phyloP scores from a whole-genome alignment of 2,888 invertebrate species.

The Uloborus plumipes region DNA sequence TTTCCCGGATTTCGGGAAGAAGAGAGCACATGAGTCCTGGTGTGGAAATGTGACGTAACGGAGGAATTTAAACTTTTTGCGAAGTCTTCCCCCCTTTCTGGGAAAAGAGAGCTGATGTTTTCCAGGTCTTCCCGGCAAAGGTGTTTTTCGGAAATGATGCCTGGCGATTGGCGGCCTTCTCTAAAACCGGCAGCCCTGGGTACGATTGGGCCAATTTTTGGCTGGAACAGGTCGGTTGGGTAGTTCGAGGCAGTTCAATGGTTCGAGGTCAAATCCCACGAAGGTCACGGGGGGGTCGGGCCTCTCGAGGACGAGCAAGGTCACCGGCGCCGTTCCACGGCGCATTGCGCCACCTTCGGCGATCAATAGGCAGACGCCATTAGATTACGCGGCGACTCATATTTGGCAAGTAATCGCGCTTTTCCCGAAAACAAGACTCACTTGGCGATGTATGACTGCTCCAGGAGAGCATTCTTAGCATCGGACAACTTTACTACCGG shows the following conservation, averaged over 20 bases:
- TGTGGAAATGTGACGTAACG: too few species aligned
- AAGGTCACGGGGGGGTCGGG: constrained; percentile 49
- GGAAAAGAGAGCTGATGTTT: too few species aligned
- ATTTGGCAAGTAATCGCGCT: constrained; percentile 37
- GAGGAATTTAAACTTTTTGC: too few species aligned
- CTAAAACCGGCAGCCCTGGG: too few species aligned
- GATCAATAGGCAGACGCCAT: constrained; percentile 57
- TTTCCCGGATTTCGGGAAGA: too few species aligned
- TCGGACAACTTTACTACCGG: not conserved
- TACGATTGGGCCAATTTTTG: constrained; percentile 3
- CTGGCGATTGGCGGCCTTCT: too few species aligned
- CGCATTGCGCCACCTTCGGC: constrained; percentile 58
- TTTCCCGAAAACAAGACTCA: constrained; percentile 1
- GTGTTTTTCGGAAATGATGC: too few species aligned
- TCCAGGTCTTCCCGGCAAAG: too few species aligned
- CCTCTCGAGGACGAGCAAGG: constrained; percentile 52
- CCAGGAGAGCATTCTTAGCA: too few species aligned
- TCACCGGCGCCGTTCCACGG: constrained; percentile 53
- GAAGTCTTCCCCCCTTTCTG: too few species aligned
- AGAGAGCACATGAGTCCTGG: too few species aligned
- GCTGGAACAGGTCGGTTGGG: constrained; percentile 24
- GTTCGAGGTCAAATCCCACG: constrained; percentile 30
- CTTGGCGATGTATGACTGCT: constrained; percentile 1
- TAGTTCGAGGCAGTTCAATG: too few species aligned
- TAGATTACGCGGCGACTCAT: constrained; percentile 16